phyloP scores from a whole-genome alignment of 2,113 vertebrate genomes.

The Guaruba guarouba region DNA sequence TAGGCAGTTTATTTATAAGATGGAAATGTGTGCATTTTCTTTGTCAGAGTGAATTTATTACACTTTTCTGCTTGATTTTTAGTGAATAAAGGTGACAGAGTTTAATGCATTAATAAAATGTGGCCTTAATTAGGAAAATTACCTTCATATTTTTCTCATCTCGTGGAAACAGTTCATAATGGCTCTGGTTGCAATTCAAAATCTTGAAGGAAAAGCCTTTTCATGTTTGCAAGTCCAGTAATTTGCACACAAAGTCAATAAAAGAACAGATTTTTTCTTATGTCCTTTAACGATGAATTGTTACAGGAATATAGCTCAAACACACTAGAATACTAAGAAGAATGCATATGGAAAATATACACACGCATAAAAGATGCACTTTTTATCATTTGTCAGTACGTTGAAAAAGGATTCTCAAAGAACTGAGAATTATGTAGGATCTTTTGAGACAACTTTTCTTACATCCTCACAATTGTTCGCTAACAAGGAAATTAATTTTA shows the following conservation, averaged over 20 bases:
- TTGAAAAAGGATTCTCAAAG: background rate
- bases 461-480: background rate
- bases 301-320: background rate
- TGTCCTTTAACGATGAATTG: background rate
- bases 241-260: background rate
- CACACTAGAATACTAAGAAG: background rate
- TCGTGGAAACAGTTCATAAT: slow-evolving; percentile 38
- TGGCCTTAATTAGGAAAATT: slow-evolving; percentile 60
- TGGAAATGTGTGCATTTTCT: background rate
- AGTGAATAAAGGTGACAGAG: slow-evolving; percentile 25
- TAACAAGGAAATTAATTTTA: background rate
- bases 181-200: background rate
- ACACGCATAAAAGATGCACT: background rate
- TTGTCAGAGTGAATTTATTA: slow-evolving; percentile 36
- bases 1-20: slow-evolving; percentile 10
- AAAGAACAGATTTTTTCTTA: background rate
- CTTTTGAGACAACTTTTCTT: slow-evolving; percentile 3
- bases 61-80: slow-evolving; percentile 44
- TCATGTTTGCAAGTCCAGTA: background rate
- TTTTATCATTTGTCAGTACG: background rate
- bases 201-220: background rate
- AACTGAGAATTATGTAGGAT: background rate
- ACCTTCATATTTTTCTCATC: slow-evolving; percentile 53
- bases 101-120: slow-evolving; percentile 54
- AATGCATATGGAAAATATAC: background rate